phyloP scores from a whole-genome alignment of 1,140 invertebrate genomes.

The Drosophila funebris region DNA sequence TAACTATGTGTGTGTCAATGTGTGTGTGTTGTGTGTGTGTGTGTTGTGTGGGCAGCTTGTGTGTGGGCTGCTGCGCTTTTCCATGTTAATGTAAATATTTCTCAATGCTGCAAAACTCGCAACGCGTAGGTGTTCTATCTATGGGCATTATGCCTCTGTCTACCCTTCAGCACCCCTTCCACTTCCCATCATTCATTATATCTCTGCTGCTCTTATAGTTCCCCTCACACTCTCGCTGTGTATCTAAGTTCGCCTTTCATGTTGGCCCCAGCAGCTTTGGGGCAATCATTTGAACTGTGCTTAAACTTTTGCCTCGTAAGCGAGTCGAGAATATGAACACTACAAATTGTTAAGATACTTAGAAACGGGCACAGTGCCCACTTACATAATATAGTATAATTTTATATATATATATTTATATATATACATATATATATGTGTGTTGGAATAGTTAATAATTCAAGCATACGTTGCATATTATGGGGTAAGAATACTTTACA shows the following conservation, averaged over 20 bases:
- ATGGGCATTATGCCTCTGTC: neutral
- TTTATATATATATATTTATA: neutral
- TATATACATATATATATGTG: neutral
- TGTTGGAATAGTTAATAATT: constrained; percentile 21
- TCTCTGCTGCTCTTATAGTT: neutral
- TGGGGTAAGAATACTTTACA: neutral
- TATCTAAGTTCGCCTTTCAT: constrained; percentile 31
- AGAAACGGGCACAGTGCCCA: constrained; percentile 1
- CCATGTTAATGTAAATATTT: constrained; percentile 64
- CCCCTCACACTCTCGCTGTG: neutral
- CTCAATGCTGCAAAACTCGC: constrained; percentile 33
- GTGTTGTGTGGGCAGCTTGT: constrained; percentile 21
- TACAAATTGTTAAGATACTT: constrained; percentile 10
- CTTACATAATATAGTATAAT: neutral
- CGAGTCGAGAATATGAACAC: constrained; percentile 35
- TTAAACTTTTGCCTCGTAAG: constrained; percentile 47
- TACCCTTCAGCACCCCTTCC: neutral
- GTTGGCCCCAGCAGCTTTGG: constrained; percentile 24
- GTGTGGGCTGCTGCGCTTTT: constrained; percentile 44
- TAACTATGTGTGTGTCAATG: neutral
- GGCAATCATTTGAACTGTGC: constrained; percentile 54
- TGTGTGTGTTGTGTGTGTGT: constrained; percentile 8
- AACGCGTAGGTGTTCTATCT: constrained; percentile 54
- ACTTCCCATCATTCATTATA: too few relatives aligned
- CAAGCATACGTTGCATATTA: constrained; percentile 8